Conservation (phyloP, 2,113 vertebrate species). For the Ptilonorhynchus violaceus region DNA sequence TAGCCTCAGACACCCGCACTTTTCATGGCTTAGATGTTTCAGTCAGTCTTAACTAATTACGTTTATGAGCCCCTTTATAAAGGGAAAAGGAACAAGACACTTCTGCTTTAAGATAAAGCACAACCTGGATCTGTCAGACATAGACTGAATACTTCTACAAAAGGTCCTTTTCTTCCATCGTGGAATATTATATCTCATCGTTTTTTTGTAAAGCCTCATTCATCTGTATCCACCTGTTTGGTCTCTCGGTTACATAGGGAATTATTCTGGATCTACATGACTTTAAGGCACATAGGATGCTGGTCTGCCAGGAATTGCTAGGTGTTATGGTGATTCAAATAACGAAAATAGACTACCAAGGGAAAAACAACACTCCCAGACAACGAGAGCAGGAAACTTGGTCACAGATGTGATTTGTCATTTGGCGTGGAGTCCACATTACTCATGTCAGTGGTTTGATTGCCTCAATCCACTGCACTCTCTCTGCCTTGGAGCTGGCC, state of each 20-base stretch:
- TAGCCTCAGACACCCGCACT: not conserved
- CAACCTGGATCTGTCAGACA: not conserved
- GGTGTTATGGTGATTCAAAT: not conserved
- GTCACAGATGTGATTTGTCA: not conserved
- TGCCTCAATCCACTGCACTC: conserved; percentile 89
- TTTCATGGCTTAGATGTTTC: not conserved
- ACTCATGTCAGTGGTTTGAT: conserved; percentile 82
- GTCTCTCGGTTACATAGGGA: not conserved
- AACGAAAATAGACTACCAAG: not conserved
- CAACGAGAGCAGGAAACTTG: not conserved
- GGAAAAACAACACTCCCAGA: not conserved
- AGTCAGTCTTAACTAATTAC: not conserved
- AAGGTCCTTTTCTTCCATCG: not conserved
- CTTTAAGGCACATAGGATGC: not conserved
- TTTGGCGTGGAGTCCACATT: not conserved
- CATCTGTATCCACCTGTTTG: not conserved
- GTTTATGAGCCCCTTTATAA: not conserved
- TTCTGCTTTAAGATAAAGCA: conserved; percentile 35
- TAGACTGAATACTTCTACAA: not conserved
- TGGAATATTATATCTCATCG: not conserved
- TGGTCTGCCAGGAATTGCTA: not conserved
- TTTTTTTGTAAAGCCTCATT: not conserved
- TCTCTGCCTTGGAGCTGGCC: conserved; percentile 85
- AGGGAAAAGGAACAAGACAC: not conserved
- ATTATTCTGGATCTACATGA: not conserved